phyloP scores from a whole-genome alignment of 2,797 vertebrate species.

The Avahi laniger region DNA sequence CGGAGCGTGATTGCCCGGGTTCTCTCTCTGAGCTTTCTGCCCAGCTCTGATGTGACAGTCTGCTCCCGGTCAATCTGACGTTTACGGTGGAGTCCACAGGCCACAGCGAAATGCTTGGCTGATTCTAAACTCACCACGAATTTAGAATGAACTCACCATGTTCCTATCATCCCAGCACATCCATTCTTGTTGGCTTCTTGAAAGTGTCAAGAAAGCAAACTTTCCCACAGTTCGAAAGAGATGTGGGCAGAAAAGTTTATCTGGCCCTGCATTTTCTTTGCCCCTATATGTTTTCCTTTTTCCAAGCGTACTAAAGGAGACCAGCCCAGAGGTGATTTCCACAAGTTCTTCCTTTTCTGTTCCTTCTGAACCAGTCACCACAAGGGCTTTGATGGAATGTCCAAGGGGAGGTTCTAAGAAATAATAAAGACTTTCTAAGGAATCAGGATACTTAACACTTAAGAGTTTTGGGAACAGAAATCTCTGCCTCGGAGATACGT shows the following conservation, averaged over 20 bases:
- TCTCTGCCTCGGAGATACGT: conserved; percentile 15
- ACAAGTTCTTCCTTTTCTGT: neutral
- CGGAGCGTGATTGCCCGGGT: neutral
- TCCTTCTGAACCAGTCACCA: neutral
- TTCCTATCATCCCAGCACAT: neutral
- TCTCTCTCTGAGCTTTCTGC: neutral
- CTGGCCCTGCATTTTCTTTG: neutral
- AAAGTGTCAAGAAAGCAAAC: neutral
- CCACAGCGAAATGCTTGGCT: neutral
- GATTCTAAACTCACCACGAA: neutral
- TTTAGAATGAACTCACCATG: too few relatives aligned
- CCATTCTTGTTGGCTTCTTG: neutral
- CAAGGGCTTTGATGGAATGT: neutral
- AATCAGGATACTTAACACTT: neutral
- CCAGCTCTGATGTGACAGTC: neutral
- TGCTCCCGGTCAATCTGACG: neutral
- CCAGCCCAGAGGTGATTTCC: neutral
- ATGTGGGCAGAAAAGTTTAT: neutral
- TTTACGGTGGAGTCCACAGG: neutral
- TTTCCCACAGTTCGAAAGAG: neutral
- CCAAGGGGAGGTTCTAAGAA: neutral
- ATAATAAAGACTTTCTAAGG: neutral
- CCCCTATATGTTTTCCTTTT: neutral
- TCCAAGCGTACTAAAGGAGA: neutral
- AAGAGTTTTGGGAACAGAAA: neutral